A percentile compares a stretch with the other conserved stretches of the same genome.
Conservation (phyloP, 2,797 vertebrate genomes). For the Melanotaenia maccullochi region DNA sequence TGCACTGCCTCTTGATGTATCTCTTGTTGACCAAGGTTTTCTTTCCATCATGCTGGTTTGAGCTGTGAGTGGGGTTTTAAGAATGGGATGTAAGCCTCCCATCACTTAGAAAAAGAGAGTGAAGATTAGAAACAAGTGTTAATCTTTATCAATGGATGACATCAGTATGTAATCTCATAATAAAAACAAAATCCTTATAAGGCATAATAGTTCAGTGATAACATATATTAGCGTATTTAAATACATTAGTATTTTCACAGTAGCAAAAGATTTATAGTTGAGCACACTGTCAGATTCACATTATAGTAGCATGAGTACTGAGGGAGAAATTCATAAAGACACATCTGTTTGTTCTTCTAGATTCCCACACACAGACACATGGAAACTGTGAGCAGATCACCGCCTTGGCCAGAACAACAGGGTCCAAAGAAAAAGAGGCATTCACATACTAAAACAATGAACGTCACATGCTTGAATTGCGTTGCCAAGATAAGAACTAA, state of each 20-base stretch:
- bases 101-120: background rate
- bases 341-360: slow-evolving; percentile 69
- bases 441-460: slow-evolving; percentile 43
- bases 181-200: background rate
- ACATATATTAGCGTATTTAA: background rate
- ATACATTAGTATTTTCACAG: background rate
- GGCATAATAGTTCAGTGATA: background rate
- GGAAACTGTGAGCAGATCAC: slow-evolving; percentile 76
- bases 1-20: background rate
- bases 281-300: background rate
- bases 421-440: slow-evolving; percentile 44
- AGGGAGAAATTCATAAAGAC: slow-evolving; percentile 63
- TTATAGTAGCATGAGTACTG: slow-evolving; percentile 35
- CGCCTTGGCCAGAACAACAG: slow-evolving; percentile 55
- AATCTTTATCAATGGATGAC: background rate
- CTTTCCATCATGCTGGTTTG: too few relatives aligned
- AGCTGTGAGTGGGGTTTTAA: too few relatives aligned
- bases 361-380: slow-evolving; percentile 75
- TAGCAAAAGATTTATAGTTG: background rate
- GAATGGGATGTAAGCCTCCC: background rate
- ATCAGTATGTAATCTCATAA: background rate
- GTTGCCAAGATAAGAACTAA: slow-evolving; percentile 11
- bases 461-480: slow-evolving; percentile 33
- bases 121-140: background rate
- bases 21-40: too few relatives aligned